These are phyloP conservation scores for Gallinago nigripennis DNA, from an alignment of 2,797 vertebrate genomes.

Conservation along the genomic window DNA sequence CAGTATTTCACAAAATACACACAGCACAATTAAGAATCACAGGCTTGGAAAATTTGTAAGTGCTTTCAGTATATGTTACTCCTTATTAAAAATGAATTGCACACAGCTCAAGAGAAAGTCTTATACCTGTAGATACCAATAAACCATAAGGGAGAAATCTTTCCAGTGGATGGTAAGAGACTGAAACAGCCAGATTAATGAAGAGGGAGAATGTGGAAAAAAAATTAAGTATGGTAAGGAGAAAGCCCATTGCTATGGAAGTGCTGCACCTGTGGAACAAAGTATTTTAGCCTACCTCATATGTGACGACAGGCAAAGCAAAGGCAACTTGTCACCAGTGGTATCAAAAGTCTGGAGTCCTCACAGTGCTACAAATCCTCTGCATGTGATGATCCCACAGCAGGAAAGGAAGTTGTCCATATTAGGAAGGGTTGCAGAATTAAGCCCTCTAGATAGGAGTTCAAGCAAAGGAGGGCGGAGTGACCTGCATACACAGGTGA, in stretches of 20 bases:
- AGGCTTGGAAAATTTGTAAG: not conserved
- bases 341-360: not conserved
- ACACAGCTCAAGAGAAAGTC: not conserved
- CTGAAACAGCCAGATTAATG: not conserved
- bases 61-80: not conserved
- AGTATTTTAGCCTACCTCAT: not conserved
- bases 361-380: not conserved
- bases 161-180: not conserved
- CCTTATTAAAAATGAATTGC: not conserved
- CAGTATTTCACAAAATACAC: constrained; percentile 2
- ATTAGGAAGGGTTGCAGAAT: not conserved
- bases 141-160: not conserved
- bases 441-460: not conserved
- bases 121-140: not conserved
- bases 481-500: not conserved
- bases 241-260: not conserved
- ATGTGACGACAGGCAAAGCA: not conserved
- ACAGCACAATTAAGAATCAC: not conserved
- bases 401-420: fast-evolving
- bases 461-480: not conserved
- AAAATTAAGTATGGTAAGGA: not conserved
- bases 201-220: not conserved
- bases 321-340: not conserved
- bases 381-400: not conserved
- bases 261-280: not conserved